Evolutionary conservation across 2,113 vertebrate species (phyloP).

Genomic region (human (Homo sapiens)): DNA sequence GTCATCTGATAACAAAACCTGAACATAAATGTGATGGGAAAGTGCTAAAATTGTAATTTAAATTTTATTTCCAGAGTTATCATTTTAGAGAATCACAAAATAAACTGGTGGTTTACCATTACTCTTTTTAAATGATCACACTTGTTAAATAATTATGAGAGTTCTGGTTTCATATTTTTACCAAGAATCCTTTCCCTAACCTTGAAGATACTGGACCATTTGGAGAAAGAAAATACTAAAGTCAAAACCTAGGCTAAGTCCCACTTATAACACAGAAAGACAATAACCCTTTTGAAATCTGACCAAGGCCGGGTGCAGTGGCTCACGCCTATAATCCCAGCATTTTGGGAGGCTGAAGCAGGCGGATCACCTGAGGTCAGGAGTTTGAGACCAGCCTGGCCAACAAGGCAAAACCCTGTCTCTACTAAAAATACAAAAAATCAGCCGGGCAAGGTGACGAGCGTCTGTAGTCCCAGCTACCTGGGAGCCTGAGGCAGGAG

Average conservation of each 20-base stretch:
- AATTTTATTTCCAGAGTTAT: neutral
- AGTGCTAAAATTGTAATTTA: neutral
- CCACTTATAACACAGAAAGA: neutral
- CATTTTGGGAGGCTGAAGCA: neutral
- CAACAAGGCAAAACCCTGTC: neutral
- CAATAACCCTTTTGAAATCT: neutral
- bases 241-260: neutral
- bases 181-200: slow-evolving; percentile 16
- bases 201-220: neutral
- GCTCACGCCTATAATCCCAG: neutral
- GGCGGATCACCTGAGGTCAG: neutral
- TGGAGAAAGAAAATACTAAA: neutral
- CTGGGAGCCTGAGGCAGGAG: neutral
- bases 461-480: neutral
- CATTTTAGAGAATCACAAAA: slow-evolving; percentile 12
- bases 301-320: neutral
- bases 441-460: neutral
- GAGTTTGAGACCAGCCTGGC: neutral
- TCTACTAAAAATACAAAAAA: neutral
- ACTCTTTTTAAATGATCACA: neutral
- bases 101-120: neutral
- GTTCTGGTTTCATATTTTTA: neutral
- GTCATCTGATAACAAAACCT: neutral
- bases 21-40: neutral
- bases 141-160: neutral